Evolutionary conservation across 2,888 invertebrate genomes (phyloP), one percentile per base, ranked within the genome.

Genomic region (Fragum whitleyi): DNA sequence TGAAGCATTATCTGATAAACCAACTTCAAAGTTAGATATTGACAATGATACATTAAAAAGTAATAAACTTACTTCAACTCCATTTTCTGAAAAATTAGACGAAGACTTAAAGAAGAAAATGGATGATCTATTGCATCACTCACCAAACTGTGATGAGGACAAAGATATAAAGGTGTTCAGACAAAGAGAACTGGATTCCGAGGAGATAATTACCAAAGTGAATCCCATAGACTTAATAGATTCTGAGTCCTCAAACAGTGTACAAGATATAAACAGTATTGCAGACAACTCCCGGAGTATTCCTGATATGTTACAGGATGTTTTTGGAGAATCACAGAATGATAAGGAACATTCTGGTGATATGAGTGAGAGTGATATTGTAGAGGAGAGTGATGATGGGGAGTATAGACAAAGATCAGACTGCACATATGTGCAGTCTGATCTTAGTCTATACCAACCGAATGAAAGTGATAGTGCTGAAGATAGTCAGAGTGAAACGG

Each of bases 251-350:
- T 57, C 42, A 21, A 39, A 47, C 21, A 81, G 80, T 69, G 57
- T 81, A 36, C 42, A 47, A 19, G 77, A 81, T 67, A 70, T 81
- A n/a, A 23, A 72, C 51, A 53, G 36, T 29, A 23, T 77, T 16
- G 2, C 70, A 19, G 76, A 82, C 61, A 62, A 75, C 19, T 26
- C 57, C 47, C 77, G 77, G 69, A 71, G 62, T 72, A 53, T 85
- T 29, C 65, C 72, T 55, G 77, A 85, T 7, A 85, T 85, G 85
- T 53, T 85, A 29, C 47, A 68, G 36, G 79, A 85, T 79, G 79
- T 70, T 5, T 67, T 82, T 16, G 72, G 39, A 53, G 73, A 73
- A 16, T 59, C 77, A 42, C 36, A 55, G 14, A n/a, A 19, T 62
- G 51, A 32, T 14, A 36, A 19, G 28, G 19, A 28, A 39, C 51